These are phyloP conservation scores for Chelidonichthys spinosus DNA, from an alignment of 2,797 vertebrate species.

Conservation along the genomic window DNA sequence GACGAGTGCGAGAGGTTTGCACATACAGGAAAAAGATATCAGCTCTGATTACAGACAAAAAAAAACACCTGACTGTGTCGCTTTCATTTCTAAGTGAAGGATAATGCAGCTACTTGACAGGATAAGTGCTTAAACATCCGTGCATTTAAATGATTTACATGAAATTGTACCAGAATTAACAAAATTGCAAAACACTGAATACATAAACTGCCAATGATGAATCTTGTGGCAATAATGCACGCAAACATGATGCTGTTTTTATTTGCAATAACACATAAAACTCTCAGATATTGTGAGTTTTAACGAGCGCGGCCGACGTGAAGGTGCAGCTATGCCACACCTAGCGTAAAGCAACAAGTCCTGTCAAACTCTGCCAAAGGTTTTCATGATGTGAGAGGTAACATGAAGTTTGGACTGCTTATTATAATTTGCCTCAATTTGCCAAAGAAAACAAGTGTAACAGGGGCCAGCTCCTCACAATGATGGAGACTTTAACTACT, in stretches of 20 bases:
- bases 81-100: neutral
- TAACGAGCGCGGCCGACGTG: constrained; percentile 40
- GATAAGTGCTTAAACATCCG: constrained; percentile 7
- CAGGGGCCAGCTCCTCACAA: constrained; percentile 25
- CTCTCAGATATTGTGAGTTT: constrained; percentile 47
- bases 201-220: neutral
- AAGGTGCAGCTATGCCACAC: constrained; percentile 51
- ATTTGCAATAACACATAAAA: constrained; percentile 14
- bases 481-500: neutral
- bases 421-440: constrained; percentile 43
- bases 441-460: constrained; percentile 66
- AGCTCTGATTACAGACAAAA: constrained; percentile 11
- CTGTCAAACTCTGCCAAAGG: constrained; percentile 47
- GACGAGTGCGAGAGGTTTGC: constrained; percentile 67
- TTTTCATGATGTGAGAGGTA: constrained; percentile 69
- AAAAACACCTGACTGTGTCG: constrained; percentile 22
- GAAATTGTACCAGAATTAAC: constrained; percentile 30
- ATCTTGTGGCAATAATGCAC: neutral
- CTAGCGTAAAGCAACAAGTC: constrained; percentile 50
- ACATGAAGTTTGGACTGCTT: constrained; percentile 51
- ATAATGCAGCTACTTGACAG: neutral
- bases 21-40: constrained; percentile 28
- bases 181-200: neutral
- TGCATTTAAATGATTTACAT: neutral
- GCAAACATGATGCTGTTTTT: neutral